Conservation (phyloP, 1,140 invertebrate species). For the Drosophila malerkotliana region DNA sequence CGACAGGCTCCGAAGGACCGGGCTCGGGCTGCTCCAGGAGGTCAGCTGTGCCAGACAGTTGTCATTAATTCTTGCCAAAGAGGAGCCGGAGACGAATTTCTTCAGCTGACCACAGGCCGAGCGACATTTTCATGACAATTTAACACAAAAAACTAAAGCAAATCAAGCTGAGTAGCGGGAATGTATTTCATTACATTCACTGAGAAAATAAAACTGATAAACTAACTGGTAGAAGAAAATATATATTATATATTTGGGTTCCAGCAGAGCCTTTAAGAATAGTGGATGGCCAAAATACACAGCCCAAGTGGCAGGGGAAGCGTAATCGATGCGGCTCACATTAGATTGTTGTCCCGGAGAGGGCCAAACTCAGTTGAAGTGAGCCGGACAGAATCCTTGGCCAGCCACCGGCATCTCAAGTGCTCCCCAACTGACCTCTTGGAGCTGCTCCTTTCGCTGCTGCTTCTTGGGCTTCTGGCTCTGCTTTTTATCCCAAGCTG, state of each 20-base stretch:
- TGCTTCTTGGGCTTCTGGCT: conserved; percentile 4
- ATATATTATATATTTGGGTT: neutral
- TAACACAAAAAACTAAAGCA: conserved; percentile 53
- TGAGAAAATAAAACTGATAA: conserved; percentile 2
- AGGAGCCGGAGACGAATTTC: conserved; percentile 23
- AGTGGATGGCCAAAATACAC: conserved; percentile 21
- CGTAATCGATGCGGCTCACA: conserved; percentile 75
- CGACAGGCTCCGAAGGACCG: conserved; percentile 20
- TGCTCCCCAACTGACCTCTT: conserved; percentile 48
- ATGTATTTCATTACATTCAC: conserved; percentile 32
- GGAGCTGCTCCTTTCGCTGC: conserved; percentile 41
- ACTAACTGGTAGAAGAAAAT: too few relatives aligned
- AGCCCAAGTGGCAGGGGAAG: conserved; percentile 33
- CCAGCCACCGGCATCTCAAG: conserved; percentile 60
- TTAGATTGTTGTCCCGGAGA: conserved; percentile 46
- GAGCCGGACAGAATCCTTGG: conserved; percentile 18
- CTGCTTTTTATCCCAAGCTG: conserved; percentile 68
- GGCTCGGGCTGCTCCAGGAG: conserved; percentile 20
- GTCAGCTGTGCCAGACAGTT: conserved; percentile 77
- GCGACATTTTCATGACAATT: conserved; percentile 75
- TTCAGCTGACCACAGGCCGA: conserved; percentile 55
- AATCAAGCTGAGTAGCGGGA: conserved; percentile 18
- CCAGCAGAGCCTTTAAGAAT: neutral
- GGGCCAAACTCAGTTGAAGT: conserved; percentile 24
- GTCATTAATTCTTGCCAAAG: conserved; percentile 73